These are phyloP conservation scores for Thelaira solivaga DNA, from an alignment of 2,888 invertebrate genomes.

Conservation along the genomic window DNA sequence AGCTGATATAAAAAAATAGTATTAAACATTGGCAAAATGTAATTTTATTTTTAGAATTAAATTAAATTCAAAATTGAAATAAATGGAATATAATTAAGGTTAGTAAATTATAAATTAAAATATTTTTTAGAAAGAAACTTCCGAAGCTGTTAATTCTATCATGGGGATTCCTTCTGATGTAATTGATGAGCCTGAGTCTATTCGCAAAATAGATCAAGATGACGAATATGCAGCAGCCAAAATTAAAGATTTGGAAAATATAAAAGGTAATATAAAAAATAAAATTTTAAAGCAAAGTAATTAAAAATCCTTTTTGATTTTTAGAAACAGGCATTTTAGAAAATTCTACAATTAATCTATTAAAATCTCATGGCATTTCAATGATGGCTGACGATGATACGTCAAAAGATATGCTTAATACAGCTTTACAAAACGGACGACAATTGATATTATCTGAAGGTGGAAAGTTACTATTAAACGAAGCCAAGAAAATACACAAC, in stretches of 20 bases:
- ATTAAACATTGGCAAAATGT: conserved; percentile 12
- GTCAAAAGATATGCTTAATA: conserved; percentile 83
- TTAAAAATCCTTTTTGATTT: not conserved
- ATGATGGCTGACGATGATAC: conserved; percentile 88
- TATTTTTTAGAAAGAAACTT: conserved; percentile 73
- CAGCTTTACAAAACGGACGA: conserved; percentile 90
- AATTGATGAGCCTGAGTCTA: conserved; percentile 64
- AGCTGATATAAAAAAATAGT: not conserved
- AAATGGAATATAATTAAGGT: not conserved
- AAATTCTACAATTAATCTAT: conserved; percentile 79
- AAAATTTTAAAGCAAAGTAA: not conserved
- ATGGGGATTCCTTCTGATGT: conserved; percentile 66
- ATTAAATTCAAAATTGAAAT: conserved; percentile 40
- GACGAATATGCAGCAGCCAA: conserved; percentile 63
- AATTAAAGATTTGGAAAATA: conserved; percentile 66
- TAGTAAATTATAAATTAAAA: not conserved
- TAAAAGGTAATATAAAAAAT: conserved; percentile 64
- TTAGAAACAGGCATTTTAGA: conserved; percentile 71
- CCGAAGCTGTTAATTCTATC: conserved; percentile 75
- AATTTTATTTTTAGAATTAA: conserved; percentile 21
- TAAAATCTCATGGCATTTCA: conserved; percentile 91
- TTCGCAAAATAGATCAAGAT: conserved; percentile 62
- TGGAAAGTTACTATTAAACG: conserved; percentile 85
- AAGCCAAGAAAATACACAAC: conserved; percentile 67
- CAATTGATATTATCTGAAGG: conserved; percentile 91